Conservation (phyloP, 1,140 invertebrate species). For the Leptinotarsa undecemlineata region DNA sequence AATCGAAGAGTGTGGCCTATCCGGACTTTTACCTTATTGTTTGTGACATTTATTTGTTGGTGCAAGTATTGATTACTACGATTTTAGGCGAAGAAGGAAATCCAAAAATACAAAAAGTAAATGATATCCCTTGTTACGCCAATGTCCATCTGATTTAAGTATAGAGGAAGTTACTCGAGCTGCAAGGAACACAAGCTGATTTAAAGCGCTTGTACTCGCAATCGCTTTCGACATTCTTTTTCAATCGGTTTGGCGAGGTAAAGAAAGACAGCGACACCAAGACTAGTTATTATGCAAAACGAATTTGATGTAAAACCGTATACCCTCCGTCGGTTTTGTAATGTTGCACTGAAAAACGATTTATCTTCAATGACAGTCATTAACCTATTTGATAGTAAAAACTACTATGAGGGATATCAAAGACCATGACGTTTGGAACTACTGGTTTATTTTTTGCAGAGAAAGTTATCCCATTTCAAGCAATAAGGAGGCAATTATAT, state of each 20-base stretch:
- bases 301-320: neutral
- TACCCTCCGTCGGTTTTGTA: constrained; percentile 1
- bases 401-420: neutral
- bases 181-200: neutral
- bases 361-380: constrained; percentile 3
- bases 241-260: neutral
- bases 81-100: too few species aligned
- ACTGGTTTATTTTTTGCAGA: too few species aligned
- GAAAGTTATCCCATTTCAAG: too few species aligned
- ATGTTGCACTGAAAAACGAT: neutral
- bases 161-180: constrained; percentile 3
- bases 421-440: too few species aligned
- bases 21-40: too few species aligned
- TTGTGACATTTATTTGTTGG: too few species aligned
- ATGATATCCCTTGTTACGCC: neutral
- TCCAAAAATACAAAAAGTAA: too few species aligned
- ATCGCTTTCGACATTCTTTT: neutral
- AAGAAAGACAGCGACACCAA: neutral
- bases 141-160: neutral
- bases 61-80: too few species aligned
- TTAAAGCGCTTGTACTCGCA: neutral
- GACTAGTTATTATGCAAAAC: constrained; percentile 8
- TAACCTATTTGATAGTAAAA: constrained; percentile 4
- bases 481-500: too few species aligned
- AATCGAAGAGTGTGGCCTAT: too few species aligned